A percentile compares a stretch with the other conserved stretches of the same genome.
Conservation (phyloP, 1,140 invertebrate genomes). For the Pogonognathellus flavescens region DNA sequence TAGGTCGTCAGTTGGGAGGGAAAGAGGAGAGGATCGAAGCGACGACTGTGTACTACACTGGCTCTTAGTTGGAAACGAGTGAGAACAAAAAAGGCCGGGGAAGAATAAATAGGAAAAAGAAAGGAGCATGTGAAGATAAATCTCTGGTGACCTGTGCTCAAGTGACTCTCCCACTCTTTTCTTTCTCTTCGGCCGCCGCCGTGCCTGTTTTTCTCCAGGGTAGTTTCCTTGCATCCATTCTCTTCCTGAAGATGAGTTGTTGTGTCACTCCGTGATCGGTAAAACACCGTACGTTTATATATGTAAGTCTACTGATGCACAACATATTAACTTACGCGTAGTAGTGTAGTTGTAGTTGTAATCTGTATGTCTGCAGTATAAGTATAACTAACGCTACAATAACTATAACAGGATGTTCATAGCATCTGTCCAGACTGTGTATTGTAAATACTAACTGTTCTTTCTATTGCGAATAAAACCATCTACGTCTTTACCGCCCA, state of each 20-base stretch:
- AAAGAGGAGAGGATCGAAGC: slow-evolving; percentile 10
- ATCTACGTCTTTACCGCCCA: not conserved
- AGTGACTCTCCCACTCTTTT: slow-evolving; percentile 33
- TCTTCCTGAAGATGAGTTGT: slow-evolving; percentile 43
- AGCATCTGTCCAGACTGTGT: not conserved
- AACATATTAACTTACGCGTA: not conserved
- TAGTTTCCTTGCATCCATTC: slow-evolving; percentile 38
- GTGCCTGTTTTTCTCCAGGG: slow-evolving; percentile 24
- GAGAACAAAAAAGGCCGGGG: slow-evolving; percentile 20
- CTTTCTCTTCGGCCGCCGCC: not conserved
- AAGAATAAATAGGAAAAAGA: slow-evolving; percentile 46
- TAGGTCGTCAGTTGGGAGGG: not conserved
- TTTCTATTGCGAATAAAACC: not conserved
- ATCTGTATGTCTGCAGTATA: not conserved
- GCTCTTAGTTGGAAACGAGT: not conserved
- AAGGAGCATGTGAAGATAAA: slow-evolving; percentile 42
- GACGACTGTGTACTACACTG: not conserved
- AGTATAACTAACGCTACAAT: too few relatives aligned
- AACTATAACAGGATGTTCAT: not conserved
- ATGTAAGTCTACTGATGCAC: not conserved
- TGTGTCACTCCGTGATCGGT: slow-evolving; percentile 26
- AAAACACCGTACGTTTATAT: slow-evolving; percentile 7
- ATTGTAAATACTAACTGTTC: not conserved
- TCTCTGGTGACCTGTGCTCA: slow-evolving; percentile 43
- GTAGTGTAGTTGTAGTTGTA: not conserved